Conservation (phyloP, 2,113 vertebrate species). For the Tricholaema leucomelas region DNA sequence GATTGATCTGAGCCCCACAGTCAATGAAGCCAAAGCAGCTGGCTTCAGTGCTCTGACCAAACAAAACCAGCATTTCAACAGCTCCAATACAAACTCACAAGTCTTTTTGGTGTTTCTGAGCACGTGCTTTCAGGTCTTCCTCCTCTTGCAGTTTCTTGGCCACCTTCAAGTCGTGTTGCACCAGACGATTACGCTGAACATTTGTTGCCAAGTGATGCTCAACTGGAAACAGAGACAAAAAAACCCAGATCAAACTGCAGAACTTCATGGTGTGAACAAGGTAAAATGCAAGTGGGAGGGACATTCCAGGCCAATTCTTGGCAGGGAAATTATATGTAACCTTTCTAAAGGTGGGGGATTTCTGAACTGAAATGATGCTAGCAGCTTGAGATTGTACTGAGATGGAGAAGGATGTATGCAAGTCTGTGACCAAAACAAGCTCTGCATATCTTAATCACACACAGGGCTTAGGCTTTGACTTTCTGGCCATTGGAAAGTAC, state of each 20-base stretch:
- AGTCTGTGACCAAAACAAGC: background rate
- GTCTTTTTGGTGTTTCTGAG: slow-evolving; percentile 80
- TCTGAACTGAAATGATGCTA: background rate
- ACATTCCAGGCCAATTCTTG: slow-evolving; percentile 7
- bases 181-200: slow-evolving; percentile 91
- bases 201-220: slow-evolving; percentile 97
- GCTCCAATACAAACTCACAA: slow-evolving; percentile 78
- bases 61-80: background rate
- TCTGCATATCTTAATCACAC: background rate
- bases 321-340: background rate
- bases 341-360: slow-evolving; percentile 28
- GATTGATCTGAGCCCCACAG: background rate
- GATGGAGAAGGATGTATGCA: background rate
- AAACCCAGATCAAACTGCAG: background rate
- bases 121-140: slow-evolving; percentile 88
- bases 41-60: background rate
- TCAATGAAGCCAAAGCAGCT: background rate
- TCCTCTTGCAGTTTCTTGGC: slow-evolving; percentile 94
- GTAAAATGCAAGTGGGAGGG: slow-evolving; percentile 3
- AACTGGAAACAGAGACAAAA: slow-evolving; percentile 75
- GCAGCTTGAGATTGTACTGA: background rate
- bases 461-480: background rate
- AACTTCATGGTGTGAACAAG: background rate
- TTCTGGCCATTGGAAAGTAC: background rate
- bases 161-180: slow-evolving; percentile 90